Percentiles rank a stretch among this genome's conserved stretches.
Conservation (phyloP, 1,140 invertebrate genomes). For the Campodea augens region DNA sequence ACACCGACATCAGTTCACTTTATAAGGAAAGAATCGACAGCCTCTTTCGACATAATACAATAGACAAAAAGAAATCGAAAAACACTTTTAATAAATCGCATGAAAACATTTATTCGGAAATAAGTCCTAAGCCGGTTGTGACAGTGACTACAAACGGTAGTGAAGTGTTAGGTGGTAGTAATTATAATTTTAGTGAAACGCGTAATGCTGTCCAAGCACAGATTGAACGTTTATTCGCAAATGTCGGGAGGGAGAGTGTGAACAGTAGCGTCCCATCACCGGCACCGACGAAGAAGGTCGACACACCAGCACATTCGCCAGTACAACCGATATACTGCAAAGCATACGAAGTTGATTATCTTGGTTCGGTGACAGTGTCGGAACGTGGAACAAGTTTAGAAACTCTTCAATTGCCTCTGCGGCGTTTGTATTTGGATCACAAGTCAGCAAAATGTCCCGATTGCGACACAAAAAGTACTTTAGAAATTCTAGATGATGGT, state of each 20-base stretch:
- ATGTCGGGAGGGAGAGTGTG: not conserved
- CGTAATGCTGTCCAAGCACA: too few species aligned
- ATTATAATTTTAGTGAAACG: too few species aligned
- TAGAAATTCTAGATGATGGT: slow-evolving; percentile 48
- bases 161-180: too few species aligned
- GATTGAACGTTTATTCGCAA: not conserved
- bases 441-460: slow-evolving; percentile 27
- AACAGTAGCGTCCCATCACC: not conserved
- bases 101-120: too few species aligned
- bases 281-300: not conserved
- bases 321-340: too few species aligned
- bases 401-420: slow-evolving; percentile 58
- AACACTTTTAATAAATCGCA: too few species aligned
- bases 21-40: not conserved
- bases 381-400: slow-evolving; percentile 61
- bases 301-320: not conserved
- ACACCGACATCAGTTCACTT: not conserved
- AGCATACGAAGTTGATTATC: slow-evolving; percentile 52
- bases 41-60: not conserved
- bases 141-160: too few species aligned
- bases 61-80: too few species aligned
- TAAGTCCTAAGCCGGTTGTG: too few species aligned
- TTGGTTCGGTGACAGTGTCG: slow-evolving; percentile 54
- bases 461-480: slow-evolving; percentile 27
- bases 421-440: slow-evolving; percentile 52